A percentile compares a stretch with the other conserved stretches of the same genome.
These are phyloP conservation scores for Chaetodon auriga DNA, from an alignment of 2,113 vertebrate genomes.

Conservation along the genomic window DNA sequence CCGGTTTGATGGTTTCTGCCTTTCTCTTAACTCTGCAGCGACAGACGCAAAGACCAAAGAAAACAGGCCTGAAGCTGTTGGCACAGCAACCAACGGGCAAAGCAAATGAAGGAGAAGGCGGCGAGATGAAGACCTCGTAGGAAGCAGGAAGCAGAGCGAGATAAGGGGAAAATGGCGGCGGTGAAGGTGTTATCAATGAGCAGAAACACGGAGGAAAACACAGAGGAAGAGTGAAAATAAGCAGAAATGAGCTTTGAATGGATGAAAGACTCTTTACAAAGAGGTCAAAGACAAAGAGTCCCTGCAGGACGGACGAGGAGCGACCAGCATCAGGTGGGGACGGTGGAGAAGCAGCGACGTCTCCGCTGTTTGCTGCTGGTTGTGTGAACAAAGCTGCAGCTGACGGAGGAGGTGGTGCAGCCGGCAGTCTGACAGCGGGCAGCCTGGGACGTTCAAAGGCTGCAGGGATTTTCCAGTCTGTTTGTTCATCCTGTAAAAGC, in stretches of 20 bases:
- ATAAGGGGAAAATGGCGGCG: neutral
- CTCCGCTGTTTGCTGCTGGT: neutral
- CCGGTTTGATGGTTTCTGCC: conserved; percentile 5
- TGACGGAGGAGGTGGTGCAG: conserved; percentile 19
- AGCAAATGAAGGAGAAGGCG: conserved; percentile 10
- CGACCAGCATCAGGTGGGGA: neutral
- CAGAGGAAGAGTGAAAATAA: neutral
- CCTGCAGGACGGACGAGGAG: neutral
- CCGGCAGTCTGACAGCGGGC: conserved; percentile 13
- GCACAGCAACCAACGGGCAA: conserved; percentile 27
- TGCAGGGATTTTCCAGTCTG: conserved; percentile 27
- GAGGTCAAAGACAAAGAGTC: neutral
- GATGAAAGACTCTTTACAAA: neutral
- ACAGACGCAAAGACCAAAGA: conserved; percentile 39
- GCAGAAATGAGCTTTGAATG: neutral
- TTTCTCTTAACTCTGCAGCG: conserved; percentile 19
- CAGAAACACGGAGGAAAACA: neutral
- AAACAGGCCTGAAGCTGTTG: conserved; percentile 57
- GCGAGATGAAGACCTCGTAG: conserved; percentile 5
- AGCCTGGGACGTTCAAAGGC: conserved; percentile 32
- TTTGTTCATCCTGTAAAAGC: conserved; percentile 60
- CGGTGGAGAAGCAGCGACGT: neutral
- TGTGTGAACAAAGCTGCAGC: neutral
- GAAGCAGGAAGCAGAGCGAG: neutral
- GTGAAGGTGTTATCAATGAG: conserved; percentile 4